phyloP scores from a whole-genome alignment of 1,140 invertebrate species.

The Brachionus rubens region DNA sequence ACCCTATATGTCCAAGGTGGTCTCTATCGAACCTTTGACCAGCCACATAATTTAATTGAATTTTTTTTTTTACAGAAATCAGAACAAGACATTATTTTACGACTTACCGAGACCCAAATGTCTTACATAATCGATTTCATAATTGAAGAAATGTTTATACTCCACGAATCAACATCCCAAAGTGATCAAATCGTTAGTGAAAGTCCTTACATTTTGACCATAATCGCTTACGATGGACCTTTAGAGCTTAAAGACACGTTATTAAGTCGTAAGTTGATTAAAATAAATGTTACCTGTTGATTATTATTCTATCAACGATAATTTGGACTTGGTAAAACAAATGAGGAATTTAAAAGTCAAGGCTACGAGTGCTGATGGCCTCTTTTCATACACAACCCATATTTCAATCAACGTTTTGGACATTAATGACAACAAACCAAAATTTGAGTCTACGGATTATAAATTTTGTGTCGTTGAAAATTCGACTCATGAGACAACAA shows the following conservation, averaged over 20 bases:
- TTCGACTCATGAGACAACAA: background rate
- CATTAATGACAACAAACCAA: constrained; percentile 35
- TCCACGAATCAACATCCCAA: too few species aligned
- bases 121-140: too few species aligned
- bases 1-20: too few species aligned
- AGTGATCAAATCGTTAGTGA: too few species aligned
- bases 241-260: constrained; percentile 1
- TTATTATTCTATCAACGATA: background rate
- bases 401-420: constrained; percentile 19
- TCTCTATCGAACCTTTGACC: too few species aligned
- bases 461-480: constrained; percentile 41
- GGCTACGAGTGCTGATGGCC: background rate
- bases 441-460: constrained; percentile 15
- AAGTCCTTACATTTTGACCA: constrained; percentile 31
- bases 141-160: too few species aligned
- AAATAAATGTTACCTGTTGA: constrained; percentile 28
- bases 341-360: constrained; percentile 17
- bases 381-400: constrained; percentile 26
- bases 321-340: background rate
- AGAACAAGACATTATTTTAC: too few species aligned
- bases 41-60: too few species aligned
- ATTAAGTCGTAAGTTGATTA: constrained; percentile 7
- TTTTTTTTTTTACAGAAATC: too few species aligned
- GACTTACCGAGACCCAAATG: too few species aligned
- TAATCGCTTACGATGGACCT: constrained; percentile 34